A percentile compares a stretch with the other conserved stretches of the same genome.
Conservation (phyloP, 2,113 vertebrate genomes). For the Arenaria interpres region DNA sequence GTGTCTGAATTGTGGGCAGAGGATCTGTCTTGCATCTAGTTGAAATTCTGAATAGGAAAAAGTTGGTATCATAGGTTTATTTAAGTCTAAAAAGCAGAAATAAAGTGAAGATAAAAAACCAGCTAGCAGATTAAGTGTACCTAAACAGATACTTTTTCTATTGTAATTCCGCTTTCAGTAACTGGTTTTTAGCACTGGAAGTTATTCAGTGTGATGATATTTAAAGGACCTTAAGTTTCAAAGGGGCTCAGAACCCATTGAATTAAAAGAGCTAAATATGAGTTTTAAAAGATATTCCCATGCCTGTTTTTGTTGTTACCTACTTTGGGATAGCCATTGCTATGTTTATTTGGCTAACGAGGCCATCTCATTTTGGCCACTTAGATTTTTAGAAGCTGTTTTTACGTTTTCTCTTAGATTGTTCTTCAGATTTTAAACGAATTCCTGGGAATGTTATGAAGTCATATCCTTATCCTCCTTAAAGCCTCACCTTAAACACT, state of each 20-base stretch:
- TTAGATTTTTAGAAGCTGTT: background rate
- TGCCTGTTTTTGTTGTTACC: background rate
- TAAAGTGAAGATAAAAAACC: background rate
- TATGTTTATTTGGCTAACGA: background rate
- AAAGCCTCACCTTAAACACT: background rate
- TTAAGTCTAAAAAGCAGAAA: background rate
- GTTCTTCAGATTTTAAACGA: background rate
- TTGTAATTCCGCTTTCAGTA: background rate
- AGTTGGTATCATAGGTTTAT: background rate
- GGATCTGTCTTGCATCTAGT: background rate
- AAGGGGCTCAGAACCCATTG: background rate
- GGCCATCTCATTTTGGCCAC: background rate
- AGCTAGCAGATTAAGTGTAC: background rate
- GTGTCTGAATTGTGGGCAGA: background rate
- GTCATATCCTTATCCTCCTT: background rate
- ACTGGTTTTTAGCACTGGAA: background rate
- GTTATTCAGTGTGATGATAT: background rate
- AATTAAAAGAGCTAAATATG: background rate
- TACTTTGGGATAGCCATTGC: background rate
- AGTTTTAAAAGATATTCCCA: background rate
- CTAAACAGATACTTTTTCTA: background rate
- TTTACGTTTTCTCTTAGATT: background rate
- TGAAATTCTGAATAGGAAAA: background rate
- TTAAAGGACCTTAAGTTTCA: background rate
- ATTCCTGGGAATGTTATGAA: accelerated